Base-by-base conservation (phyloP, 2,888 invertebrate genomes). In the Rhopalosiphum nymphaeae region DNA sequence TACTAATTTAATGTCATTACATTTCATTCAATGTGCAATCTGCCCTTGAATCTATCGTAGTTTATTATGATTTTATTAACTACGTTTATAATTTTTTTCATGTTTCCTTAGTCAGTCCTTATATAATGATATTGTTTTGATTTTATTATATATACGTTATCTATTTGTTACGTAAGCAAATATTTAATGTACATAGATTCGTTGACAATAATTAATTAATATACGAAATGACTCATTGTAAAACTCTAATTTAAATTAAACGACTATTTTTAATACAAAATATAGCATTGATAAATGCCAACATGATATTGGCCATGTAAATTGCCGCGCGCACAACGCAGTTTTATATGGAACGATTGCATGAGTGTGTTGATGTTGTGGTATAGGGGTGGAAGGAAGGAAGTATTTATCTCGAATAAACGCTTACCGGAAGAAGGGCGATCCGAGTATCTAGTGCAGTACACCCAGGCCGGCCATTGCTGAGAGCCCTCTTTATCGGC, bases 381-480 rank as follows among this genome's bases (percentile, higher is more conserved):
- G 56, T 53, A 49, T 49, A 53, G 42, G 36, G 36, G 25, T 2
- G 88, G 5, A 16, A 13, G 53, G 26, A 53, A 21, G 29, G 78
- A 49, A 46, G 46, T 46, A n/a, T 88, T 84, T n/a, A 21, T 49
- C 25, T 26, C 5, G 4, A 7, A 49, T 25, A 1, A 44, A 57
- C 56, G 96, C 97, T 97, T 96, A 98, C 98, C 98, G 96, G 98
- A 98, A 95, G 98, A 98, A 57, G 98, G 98, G 95, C 98, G 96
- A 96, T 98, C 98, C 95, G 98, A 98, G 96, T 99, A 99, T 96
- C 99, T 97, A 13, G 99, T 99, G 96, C 99, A 99, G 96, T 98
- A 99, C 94, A 99, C 98, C 99, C 99, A 99, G 4, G 99, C 99
- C 0, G 99, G 99, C 98, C 98, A 98, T 53, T 98, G 94, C 87